phyloP scores from a whole-genome alignment of 2,113 vertebrate species.

The Podilymbus podiceps region DNA sequence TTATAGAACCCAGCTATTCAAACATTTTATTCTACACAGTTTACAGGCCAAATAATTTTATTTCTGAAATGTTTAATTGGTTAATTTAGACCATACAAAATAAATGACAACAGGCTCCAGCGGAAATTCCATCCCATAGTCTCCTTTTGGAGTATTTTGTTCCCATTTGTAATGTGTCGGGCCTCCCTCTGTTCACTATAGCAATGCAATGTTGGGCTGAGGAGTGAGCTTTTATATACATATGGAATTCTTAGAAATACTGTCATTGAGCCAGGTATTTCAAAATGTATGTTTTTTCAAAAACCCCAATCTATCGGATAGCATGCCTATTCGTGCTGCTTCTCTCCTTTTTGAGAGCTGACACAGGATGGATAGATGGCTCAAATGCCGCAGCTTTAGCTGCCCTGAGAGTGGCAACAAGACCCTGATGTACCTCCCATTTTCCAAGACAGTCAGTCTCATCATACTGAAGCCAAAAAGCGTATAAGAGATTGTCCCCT shows the following conservation, averaged over 20 bases:
- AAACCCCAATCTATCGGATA: not conserved
- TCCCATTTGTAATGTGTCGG: slow-evolving; percentile 7
- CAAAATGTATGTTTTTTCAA: not conserved
- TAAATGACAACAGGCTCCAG: slow-evolving; percentile 1
- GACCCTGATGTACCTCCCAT: not conserved
- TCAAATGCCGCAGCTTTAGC: not conserved
- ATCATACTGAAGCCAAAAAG: not conserved
- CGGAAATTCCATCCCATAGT: not conserved
- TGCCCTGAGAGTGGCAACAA: not conserved
- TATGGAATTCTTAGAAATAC: not conserved
- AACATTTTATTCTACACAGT: slow-evolving; percentile 44
- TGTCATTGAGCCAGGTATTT: slow-evolving; percentile 11
- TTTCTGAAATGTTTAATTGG: slow-evolving; percentile 61
- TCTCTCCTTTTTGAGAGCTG: not conserved
- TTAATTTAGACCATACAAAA: slow-evolving; percentile 49
- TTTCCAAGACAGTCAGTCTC: not conserved
- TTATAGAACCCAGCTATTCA: slow-evolving; percentile 65
- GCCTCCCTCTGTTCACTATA: not conserved
- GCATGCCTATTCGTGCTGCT: not conserved
- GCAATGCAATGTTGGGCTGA: not conserved
- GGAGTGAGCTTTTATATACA: not conserved
- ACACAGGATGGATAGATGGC: not conserved
- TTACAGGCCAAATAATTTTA: slow-evolving; percentile 34
- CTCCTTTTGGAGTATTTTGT: slow-evolving; percentile 38
- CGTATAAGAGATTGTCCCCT: not conserved